Conservation (phyloP, 37 sponge, comb jelly and placozoan species). For the Ianthella basta region DNA sequence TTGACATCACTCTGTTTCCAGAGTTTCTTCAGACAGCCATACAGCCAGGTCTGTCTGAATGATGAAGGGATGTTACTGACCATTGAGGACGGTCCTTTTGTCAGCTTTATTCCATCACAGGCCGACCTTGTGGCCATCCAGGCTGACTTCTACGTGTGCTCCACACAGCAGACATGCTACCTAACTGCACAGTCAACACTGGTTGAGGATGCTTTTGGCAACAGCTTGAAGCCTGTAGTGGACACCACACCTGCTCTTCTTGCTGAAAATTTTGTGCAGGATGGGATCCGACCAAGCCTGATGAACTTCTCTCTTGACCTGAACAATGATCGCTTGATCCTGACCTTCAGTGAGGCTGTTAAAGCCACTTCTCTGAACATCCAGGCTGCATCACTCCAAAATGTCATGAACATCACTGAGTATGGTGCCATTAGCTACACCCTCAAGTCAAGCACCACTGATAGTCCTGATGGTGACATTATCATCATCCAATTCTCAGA, state of each 20-base stretch:
- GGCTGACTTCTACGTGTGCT: conserved; percentile 34
- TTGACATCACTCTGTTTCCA: conserved; percentile 54
- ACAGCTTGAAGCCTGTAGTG: conserved; percentile 24
- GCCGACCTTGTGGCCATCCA: conserved; percentile 46
- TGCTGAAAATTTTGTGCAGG: conserved; percentile 3
- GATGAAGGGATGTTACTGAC: conserved; percentile 37
- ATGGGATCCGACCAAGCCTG: conserved; percentile 27
- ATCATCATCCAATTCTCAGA: conserved; percentile 19
- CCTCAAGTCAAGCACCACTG: conserved; percentile 46
- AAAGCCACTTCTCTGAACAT: not conserved
- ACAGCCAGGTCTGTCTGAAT: conserved; percentile 42
- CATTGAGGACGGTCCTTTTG: conserved; percentile 16
- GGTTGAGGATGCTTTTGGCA: conserved; percentile 50
- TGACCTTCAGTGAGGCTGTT: conserved; percentile 58
- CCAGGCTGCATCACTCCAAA: not conserved
- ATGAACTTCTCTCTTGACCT: conserved; percentile 43
- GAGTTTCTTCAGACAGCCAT: conserved; percentile 47
- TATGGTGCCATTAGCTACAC: conserved; percentile 46
- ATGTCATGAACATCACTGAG: conserved; percentile 5
- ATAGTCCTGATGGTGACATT: not conserved
- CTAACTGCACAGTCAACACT: conserved; percentile 24
- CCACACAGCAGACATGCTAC: conserved; percentile 54
- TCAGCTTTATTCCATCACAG: conserved; percentile 23
- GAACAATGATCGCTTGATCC: conserved; percentile 29
- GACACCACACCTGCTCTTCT: conserved; percentile 41